A percentile compares a stretch with the other conserved stretches of the same genome.
Conservation (phyloP, 2,113 vertebrate species). For the Lepus timidus region DNA sequence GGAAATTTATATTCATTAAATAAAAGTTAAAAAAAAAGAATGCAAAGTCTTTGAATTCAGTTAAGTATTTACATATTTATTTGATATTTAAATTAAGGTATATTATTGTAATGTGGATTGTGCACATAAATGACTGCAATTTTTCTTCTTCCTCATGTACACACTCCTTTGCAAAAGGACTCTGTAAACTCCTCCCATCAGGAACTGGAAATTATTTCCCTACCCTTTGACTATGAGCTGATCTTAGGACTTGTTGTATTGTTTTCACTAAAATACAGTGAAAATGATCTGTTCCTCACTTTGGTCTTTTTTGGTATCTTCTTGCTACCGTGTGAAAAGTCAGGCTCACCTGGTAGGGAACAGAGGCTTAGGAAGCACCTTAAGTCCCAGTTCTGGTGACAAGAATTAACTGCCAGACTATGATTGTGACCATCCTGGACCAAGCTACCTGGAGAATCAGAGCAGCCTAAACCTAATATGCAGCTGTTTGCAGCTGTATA, state of each 20-base stretch:
- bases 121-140: neutral
- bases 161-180: neutral
- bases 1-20: no score
- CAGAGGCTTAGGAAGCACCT: neutral
- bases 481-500: neutral
- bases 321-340: neutral
- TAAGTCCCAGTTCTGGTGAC: neutral
- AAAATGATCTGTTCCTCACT: neutral
- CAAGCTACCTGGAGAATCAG: neutral
- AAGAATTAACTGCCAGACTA: neutral
- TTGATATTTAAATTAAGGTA: conserved; percentile 28
- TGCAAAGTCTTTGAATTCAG: neutral
- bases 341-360: neutral
- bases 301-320: neutral
- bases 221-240: neutral
- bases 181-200: neutral
- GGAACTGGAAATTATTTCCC: neutral
- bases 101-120: neutral
- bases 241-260: neutral
- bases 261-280: neutral
- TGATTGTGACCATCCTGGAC: neutral
- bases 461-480: neutral
- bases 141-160: neutral
- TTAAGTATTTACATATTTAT: conserved; percentile 10
- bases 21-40: no score